A percentile compares a stretch with the other conserved stretches of the same genome.
Conservation (phyloP, 2,888 invertebrate genomes). For the Dynastes maya region DNA sequence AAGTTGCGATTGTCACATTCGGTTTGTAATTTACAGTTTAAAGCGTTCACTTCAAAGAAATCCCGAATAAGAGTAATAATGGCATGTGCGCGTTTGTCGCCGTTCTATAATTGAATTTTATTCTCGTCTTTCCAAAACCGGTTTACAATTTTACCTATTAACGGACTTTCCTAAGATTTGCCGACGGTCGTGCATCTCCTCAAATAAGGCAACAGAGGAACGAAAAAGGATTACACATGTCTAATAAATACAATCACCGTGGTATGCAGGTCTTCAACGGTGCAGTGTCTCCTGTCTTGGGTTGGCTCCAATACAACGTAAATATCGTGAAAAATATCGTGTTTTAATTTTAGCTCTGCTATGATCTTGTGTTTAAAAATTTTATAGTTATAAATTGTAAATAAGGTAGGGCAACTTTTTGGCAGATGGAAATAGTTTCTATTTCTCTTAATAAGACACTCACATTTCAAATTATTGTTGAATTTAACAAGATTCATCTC, state of each 20-base stretch:
- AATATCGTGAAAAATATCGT: no score
- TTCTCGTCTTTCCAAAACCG: constrained; percentile 44
- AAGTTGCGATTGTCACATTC: constrained; percentile 20
- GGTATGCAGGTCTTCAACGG: constrained; percentile 15
- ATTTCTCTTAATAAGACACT: no score
- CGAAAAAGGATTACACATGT: constrained; percentile 25
- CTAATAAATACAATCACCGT: constrained; percentile 34
- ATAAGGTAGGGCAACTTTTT: no score
- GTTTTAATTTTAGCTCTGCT: no score
- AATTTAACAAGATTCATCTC: no score
- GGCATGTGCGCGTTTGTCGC: background rate
- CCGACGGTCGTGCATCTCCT: constrained; percentile 11
- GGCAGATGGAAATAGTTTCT: no score
- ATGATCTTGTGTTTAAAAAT: no score
- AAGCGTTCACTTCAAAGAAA: constrained; percentile 29
- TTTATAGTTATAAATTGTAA: no score
- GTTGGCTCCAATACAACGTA: no score
- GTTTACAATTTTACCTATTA: constrained; percentile 42
- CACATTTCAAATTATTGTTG: no score
- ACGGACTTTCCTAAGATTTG: constrained; percentile 32
- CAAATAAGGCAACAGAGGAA: constrained; percentile 21
- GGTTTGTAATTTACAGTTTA: constrained; percentile 34
- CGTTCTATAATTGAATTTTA: constrained; percentile 40
- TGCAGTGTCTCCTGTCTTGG: no score
- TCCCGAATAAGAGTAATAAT: constrained; percentile 31